Conservation (phyloP, 1,140 invertebrate species). For the Halesus radiatus region DNA sequence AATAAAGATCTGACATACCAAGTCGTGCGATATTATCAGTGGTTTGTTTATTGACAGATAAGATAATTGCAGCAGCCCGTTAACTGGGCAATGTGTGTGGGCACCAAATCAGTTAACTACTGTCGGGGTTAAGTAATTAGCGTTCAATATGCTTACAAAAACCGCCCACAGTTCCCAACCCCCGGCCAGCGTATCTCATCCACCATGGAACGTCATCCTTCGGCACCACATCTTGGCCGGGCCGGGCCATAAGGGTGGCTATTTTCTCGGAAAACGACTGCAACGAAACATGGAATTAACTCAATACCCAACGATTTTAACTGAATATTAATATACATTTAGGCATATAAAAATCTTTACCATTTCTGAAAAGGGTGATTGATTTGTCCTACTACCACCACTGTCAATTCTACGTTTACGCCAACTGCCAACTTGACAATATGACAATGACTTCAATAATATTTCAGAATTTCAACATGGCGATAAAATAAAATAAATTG, state of each 20-base stretch:
- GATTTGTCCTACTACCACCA: constrained; percentile 36
- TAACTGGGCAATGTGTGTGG: not conserved
- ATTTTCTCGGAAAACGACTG: constrained; percentile 86
- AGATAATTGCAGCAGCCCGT: not conserved
- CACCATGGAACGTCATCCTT: constrained; percentile 90
- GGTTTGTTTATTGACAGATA: constrained; percentile 4
- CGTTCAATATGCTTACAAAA: constrained; percentile 74
- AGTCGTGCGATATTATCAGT: not conserved
- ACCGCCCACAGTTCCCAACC: constrained; percentile 87
- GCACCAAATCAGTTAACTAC: not conserved
- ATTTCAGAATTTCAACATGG: constrained; percentile 2
- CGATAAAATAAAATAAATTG: not conserved
- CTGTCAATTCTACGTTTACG: constrained; percentile 43
- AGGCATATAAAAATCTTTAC: constrained; percentile 25
- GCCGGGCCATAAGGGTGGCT: constrained; percentile 80
- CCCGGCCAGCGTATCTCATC: constrained; percentile 88
- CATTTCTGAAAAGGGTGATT: constrained; percentile 43
- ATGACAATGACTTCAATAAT: constrained; percentile 21
- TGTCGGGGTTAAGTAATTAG: constrained; percentile 40
- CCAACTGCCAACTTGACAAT: no score
- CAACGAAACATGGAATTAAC: constrained; percentile 58
- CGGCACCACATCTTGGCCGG: constrained; percentile 79
- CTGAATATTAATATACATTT: not conserved
- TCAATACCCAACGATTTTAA: constrained; percentile 11
- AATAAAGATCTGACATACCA: no score